Conservation (phyloP, 2,888 invertebrate species). For the Rutpela maculata region DNA sequence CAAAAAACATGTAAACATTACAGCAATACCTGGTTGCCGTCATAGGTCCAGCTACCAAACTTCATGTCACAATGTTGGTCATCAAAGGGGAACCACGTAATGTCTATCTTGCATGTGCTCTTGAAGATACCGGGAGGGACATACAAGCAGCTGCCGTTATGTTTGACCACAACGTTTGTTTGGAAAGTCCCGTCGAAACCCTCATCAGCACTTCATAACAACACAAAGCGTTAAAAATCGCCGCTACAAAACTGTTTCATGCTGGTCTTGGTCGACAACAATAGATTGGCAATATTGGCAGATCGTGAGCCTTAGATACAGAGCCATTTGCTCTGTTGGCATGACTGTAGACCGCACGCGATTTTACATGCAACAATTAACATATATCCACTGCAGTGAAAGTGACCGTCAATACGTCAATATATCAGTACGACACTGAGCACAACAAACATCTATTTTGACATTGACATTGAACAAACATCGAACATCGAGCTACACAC, state of each 20-base stretch:
- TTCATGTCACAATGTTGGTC: constrained; percentile 99
- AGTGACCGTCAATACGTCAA: constrained; percentile 54
- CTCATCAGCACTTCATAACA: constrained; percentile 95
- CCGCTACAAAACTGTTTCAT: constrained; percentile 63
- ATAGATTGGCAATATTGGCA: constrained; percentile 51
- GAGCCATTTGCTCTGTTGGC: constrained; percentile 42
- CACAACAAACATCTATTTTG: constrained; percentile 64
- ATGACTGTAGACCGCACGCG: constrained; percentile 52
- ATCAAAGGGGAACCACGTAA: constrained; percentile 99
- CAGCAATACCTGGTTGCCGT: constrained; percentile 92
- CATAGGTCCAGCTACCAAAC: constrained; percentile 99
- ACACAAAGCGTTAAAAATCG: constrained; percentile 72
- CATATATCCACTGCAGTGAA: constrained; percentile 66
- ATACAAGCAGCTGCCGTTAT: constrained; percentile 99
- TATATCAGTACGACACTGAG: constrained; percentile 52
- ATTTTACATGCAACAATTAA: constrained; percentile 70
- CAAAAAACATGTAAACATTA: constrained; percentile 65
- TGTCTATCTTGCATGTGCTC: constrained; percentile 99
- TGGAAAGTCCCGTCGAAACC: constrained; percentile 99
- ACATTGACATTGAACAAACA: constrained; percentile 59
- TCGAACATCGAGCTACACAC: constrained; percentile 60
- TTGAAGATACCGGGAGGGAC: constrained; percentile 99
- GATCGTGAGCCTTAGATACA: constrained; percentile 42
- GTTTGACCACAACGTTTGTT: constrained; percentile 99
- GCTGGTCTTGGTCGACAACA: constrained; percentile 61